These are phyloP conservation scores for Belgica antarctica DNA, from an alignment of 2,888 invertebrate species.

Conservation along the genomic window DNA sequence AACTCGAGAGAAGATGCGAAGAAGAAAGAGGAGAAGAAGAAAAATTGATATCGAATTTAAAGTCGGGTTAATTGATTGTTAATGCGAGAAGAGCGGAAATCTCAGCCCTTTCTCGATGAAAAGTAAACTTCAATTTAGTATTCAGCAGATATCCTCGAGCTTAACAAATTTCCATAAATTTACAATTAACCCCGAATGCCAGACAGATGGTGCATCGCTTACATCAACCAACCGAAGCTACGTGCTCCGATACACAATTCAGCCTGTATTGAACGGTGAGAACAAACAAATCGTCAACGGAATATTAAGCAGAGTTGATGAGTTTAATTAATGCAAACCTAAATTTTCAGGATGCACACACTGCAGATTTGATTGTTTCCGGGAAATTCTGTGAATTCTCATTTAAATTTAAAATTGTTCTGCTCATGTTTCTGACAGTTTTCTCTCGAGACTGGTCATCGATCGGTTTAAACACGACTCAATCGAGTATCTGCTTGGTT, in stretches of 20 bases:
- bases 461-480: no score
- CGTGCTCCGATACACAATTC: conserved; percentile 19
- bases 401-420: no score
- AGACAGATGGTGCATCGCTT: conserved; percentile 23
- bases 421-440: no score
- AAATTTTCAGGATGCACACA: not conserved
- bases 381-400: not conserved
- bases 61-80: conserved; percentile 35
- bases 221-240: not conserved
- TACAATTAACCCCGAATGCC: not conserved
- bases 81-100: conserved; percentile 27
- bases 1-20: no score
- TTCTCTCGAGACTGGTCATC: no score
- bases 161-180: conserved; percentile 31
- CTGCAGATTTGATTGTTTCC: not conserved
- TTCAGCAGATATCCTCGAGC: conserved; percentile 26
- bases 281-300: conserved; percentile 1
- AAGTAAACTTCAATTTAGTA: conserved; percentile 30
- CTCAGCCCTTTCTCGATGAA: not conserved
- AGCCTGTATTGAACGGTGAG: conserved; percentile 16
- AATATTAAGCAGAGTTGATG: conserved; percentile 28
- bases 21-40: no score
- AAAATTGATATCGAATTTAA: conserved; percentile 6
- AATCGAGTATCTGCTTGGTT: no score
- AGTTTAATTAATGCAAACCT: conserved; percentile 9